Base-by-base conservation (phyloP, 2,113 vertebrate genomes). In the Diadophis punctatus region DNA sequence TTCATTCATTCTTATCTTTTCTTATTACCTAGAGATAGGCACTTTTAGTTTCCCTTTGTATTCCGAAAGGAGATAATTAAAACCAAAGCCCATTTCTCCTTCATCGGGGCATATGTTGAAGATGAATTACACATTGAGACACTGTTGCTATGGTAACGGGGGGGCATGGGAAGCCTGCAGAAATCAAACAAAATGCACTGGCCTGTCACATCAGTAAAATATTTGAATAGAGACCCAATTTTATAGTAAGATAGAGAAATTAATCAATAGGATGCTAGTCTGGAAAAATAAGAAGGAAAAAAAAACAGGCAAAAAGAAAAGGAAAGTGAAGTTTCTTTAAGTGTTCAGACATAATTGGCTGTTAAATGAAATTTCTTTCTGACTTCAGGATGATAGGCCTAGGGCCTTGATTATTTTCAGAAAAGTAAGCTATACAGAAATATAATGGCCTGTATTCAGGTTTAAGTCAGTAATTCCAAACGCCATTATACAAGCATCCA, bases 181-280 rank as follows among this genome's bases (percentile, higher is more conserved):
- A 48, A 85, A 92, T 92, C 68, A 53, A 46, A 46, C 87, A 84
- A 92, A 89, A 89, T 39, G 68, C 12, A 58, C 39, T n/a, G 25
- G 87, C 20, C 68, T 92, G 91, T 89, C 87, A 39, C 39, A 49
- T 27, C 68, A 60, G 84, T 92, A 89, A 89, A 92, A 23, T 56
- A 89, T 89, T 46, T 49, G 68, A 92, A 74, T 18, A 46, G 46
- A 92, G 90, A 86, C 27, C 51, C 48, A 51, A 8, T 51, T 8
- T 88, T 80, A 49, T 1, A 55, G 8, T 84, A 89, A 92, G 90
- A 89, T 23, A 34, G 3, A 94, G 58, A 46, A 87, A 55, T 1
- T 0, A 16, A 51, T 49, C 8, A 18, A 88, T 46, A 53, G 92
- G 86, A 23, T 92, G 55, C 86, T 90, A 14, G 10, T 63, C 20